Base-by-base conservation (phyloP, 1,140 invertebrate species). In the Aphelinus certus region DNA sequence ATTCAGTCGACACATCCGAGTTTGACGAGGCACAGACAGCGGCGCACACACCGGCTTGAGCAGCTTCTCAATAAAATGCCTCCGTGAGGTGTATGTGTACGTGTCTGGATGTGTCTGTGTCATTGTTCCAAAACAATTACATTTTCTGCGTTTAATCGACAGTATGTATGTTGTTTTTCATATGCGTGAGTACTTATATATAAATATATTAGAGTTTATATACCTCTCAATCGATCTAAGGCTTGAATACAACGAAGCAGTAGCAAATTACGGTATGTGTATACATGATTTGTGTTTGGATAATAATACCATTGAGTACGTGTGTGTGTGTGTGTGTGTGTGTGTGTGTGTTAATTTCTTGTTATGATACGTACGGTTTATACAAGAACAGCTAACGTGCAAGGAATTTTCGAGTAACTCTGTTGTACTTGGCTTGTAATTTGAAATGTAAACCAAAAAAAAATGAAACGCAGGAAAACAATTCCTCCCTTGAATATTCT, bases 41-140 rank as follows among this genome's bases (percentile, higher is more conserved):
- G 26, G 26, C 26, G 26, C 26, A 26, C 26, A 26, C 26, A 26
- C 26, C 26, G 26, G 26, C 53, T 75, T 61, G 73, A 85, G 78
- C 79, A 82, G 83, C 82, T 88, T 88, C 86, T 87, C 86, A 88
- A 87, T 88, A 88, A 88, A 87, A 87, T 87, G 86, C 86, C 86
- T 86, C 85, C 86, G 77, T 81, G 78, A 80, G 78, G 79, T 71
- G 49, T 60, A 10, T 49, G 57, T 58, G 49, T 70, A 5, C 48
- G 49, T 43, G 70, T 49, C 47, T 58, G 43, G 57, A 53, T 42
- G 47, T 7, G 7, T 49, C 26, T 48, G 46, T 65, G 9, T 2
- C 42, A 51, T 67, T 26, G 26, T 26, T 26, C 26, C 26, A 26
- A 26, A 26, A 26, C 26, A 26, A 26, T 26, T 26, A 26, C 26